Percentiles rank a stretch among this genome's conserved stretches.
phyloP scores from a whole-genome alignment of 2,113 vertebrate species.

The Athene noctua region DNA sequence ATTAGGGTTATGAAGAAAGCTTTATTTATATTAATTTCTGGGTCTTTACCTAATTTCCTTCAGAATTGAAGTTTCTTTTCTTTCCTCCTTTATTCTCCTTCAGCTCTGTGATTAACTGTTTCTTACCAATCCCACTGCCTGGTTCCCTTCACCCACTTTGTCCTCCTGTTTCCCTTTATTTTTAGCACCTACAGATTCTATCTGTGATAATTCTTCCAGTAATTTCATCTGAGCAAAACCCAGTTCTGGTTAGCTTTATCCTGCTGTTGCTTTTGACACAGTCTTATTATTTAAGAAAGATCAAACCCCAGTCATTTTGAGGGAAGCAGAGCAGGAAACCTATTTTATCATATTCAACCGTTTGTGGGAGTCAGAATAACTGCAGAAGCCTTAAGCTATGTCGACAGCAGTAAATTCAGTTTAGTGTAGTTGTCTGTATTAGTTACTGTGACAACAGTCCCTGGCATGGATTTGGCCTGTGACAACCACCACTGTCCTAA shows the following conservation, averaged over 20 bases:
- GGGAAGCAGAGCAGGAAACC: background rate
- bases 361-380: background rate
- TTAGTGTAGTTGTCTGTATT: background rate
- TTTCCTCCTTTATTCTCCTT: background rate
- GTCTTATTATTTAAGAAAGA: background rate
- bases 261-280: background rate
- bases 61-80: background rate
- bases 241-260: background rate
- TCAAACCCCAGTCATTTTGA: background rate
- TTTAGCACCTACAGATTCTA: conserved; percentile 18
- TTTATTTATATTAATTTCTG: background rate
- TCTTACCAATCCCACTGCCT: background rate
- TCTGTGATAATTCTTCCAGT: background rate
- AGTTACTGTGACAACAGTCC: background rate
- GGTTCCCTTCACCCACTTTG: conserved; percentile 2
- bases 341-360: background rate
- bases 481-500: background rate
- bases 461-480: background rate
- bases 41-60: background rate
- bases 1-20: background rate
- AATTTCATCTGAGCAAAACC: background rate
- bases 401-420: background rate
- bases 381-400: background rate
- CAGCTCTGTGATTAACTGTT: conserved; percentile 18
- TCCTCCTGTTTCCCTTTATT: conserved; percentile 33